These are phyloP conservation scores for Criorhina ranunculi DNA, from an alignment of 2,888 invertebrate species.

Conservation along the genomic window DNA sequence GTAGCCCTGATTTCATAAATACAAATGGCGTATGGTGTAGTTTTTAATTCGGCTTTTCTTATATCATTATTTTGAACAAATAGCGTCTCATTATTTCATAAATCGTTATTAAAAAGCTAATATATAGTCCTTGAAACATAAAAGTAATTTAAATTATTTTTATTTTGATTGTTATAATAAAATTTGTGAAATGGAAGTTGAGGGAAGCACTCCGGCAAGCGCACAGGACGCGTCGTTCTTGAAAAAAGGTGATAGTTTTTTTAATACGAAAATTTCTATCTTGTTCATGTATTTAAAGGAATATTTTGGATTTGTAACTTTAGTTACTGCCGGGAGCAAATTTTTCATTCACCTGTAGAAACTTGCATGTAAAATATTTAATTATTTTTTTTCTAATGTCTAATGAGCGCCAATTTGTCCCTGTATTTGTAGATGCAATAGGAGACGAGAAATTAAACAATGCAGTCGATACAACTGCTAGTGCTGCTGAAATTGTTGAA, in stretches of 20 bases:
- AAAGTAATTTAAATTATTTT: slow-evolving; percentile 31
- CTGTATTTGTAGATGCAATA: slow-evolving; percentile 54
- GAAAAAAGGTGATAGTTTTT: slow-evolving; percentile 67
- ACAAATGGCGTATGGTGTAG: slow-evolving; percentile 75
- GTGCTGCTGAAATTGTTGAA: slow-evolving; percentile 21
- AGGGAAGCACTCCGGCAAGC: slow-evolving; percentile 56
- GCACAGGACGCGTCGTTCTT: slow-evolving; percentile 70
- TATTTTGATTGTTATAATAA: slow-evolving; percentile 42
- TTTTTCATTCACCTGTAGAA: neutral
- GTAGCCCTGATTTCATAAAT: slow-evolving; percentile 66
- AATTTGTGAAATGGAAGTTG: slow-evolving; percentile 57
- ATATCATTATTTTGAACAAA: slow-evolving; percentile 68
- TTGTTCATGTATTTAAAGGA: neutral
- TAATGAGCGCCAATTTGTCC: slow-evolving; percentile 71
- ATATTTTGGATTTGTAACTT: neutral
- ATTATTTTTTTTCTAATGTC: slow-evolving; percentile 20
- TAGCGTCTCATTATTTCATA: slow-evolving; percentile 48
- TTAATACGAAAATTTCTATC: slow-evolving; percentile 7
- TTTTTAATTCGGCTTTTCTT: slow-evolving; percentile 72
- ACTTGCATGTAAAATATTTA: neutral
- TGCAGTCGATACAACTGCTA: slow-evolving; percentile 17
- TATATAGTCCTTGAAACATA: neutral
- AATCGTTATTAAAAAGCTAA: slow-evolving; percentile 35
- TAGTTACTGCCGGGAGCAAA: neutral
- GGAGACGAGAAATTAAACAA: slow-evolving; percentile 53